A percentile compares a stretch with the other conserved stretches of the same genome.
Evolutionary conservation across 2,797 vertebrate species (phyloP).

Genomic region (Arvicola amphibius): DNA sequence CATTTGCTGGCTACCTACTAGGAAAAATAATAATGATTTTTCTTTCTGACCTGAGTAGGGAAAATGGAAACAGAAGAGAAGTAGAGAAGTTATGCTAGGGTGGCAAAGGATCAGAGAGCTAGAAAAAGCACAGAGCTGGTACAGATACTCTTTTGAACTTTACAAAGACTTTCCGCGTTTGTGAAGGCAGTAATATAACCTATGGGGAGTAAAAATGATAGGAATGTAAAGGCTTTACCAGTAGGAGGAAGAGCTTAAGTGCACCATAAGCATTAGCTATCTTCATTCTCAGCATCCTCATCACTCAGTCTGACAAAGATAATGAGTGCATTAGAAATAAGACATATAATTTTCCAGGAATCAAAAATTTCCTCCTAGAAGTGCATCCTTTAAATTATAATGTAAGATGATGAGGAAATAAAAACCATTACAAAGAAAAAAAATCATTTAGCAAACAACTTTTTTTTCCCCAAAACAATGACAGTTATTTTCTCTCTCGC

Average conservation of each 20-base stretch:
- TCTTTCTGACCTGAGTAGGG: neutral
- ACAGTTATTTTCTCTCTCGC: conserved; percentile 43
- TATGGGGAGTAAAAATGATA: neutral
- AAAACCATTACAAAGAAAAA: conserved; percentile 49
- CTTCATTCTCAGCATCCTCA: neutral
- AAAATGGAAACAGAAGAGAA: neutral
- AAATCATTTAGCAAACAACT: conserved; percentile 27
- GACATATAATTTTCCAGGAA: conserved; percentile 39
- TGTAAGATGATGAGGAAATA: conserved; percentile 53
- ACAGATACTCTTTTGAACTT: neutral
- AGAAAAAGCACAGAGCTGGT: neutral
- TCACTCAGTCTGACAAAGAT: neutral
- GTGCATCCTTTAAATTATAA: conserved; percentile 56
- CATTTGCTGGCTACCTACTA: neutral
- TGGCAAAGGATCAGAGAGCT: neutral
- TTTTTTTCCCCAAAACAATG: conserved; percentile 44
- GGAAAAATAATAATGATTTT: neutral
- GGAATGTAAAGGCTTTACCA: neutral
- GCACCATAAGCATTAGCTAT: neutral
- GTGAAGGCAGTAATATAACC: neutral
- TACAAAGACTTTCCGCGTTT: neutral
- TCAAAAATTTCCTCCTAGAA: conserved; percentile 37
- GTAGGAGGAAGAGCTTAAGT: neutral
- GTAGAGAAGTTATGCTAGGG: neutral
- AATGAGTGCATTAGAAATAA: neutral